phyloP scores from a whole-genome alignment of 2,113 vertebrate genomes.

The Triplophysa rosa region DNA sequence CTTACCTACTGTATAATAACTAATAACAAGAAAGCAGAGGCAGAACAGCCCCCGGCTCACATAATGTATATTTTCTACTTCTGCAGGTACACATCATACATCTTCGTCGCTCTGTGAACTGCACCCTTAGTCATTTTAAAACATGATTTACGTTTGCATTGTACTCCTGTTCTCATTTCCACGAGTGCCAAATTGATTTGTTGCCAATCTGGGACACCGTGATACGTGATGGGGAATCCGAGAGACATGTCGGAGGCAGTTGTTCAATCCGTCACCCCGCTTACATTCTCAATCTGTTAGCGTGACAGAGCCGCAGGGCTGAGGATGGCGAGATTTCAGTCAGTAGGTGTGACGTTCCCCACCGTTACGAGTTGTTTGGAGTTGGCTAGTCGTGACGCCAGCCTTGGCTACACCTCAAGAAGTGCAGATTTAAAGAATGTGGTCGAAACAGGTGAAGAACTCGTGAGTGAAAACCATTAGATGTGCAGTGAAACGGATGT shows the following conservation, averaged over 20 bases:
- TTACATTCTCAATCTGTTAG: not conserved
- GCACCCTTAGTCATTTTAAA: not conserved
- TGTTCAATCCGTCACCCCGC: not conserved
- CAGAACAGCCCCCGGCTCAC: not conserved
- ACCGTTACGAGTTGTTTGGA: not conserved
- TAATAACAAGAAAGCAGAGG: slow-evolving; percentile 6
- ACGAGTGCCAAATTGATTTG: not conserved
- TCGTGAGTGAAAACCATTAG: not conserved
- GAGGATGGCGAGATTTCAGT: not conserved
- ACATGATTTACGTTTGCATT: not conserved
- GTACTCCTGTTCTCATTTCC: not conserved
- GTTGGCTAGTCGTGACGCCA: not conserved
- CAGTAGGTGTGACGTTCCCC: not conserved
- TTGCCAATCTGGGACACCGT: not conserved
- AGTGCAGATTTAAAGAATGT: not conserved
- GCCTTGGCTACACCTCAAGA: not conserved
- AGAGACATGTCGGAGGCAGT: not conserved
- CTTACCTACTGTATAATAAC: not conserved
- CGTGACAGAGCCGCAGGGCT: not conserved
- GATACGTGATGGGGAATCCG: not conserved
- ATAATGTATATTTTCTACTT: not conserved
- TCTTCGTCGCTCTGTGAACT: not conserved
- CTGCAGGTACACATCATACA: slow-evolving; percentile 8
- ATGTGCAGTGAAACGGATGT: not conserved
- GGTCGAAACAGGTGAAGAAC: slow-evolving; percentile 10